A percentile compares a stretch with the other conserved stretches of the same genome.
phyloP scores from a whole-genome alignment of 2,888 invertebrate genomes.

The Ferrisia virgata region DNA sequence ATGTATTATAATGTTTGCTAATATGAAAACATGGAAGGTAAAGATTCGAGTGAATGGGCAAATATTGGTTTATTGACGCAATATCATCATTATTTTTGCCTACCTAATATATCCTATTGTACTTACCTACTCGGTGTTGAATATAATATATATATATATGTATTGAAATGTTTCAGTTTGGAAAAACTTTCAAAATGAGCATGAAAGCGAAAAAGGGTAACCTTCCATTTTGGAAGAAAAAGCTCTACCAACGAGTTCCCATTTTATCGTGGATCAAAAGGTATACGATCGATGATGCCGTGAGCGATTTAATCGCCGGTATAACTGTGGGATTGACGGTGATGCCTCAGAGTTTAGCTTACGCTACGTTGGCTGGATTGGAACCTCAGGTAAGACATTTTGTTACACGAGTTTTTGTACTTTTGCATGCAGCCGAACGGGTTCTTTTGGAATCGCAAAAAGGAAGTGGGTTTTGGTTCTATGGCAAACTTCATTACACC shows the following conservation, averaged over 20 bases:
- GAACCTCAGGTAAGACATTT: conserved; percentile 70
- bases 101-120: too few species aligned
- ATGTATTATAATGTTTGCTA: background rate
- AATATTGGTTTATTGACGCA: background rate
- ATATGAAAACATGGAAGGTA: background rate
- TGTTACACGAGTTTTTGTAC: too few species aligned
- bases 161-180: background rate
- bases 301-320: conserved; percentile 86
- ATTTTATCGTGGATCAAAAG: conserved; percentile 71
- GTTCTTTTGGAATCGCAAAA: too few species aligned
- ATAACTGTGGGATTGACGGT: conserved; percentile 89
- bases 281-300: conserved; percentile 71
- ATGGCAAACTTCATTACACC: too few species aligned
- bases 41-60: background rate
- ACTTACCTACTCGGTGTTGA: too few species aligned
- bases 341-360: conserved; percentile 89
- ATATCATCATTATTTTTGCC: too few species aligned
- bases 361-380: conserved; percentile 83
- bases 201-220: background rate
- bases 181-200: background rate
- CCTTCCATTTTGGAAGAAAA: conserved; percentile 29
- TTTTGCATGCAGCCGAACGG: too few species aligned
- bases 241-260: conserved; percentile 58
- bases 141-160: background rate
- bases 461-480: too few species aligned